Percentiles rank a stretch among this genome's conserved stretches.
Conservation (phyloP, 2,888 invertebrate species). For the Stenchaetothrips biformis region DNA sequence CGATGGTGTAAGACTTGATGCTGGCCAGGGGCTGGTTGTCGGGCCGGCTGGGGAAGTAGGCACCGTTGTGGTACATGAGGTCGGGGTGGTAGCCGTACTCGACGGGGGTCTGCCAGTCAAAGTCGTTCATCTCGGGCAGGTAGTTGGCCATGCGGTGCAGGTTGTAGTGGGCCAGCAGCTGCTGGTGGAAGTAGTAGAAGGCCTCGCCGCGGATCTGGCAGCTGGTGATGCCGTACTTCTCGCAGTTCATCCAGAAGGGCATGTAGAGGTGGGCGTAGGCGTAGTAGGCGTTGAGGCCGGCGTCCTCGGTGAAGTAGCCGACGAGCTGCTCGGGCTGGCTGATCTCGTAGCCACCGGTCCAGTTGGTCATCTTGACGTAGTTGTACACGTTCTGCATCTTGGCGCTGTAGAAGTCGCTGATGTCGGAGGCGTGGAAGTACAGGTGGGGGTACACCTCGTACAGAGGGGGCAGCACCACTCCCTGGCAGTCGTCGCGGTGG, state of each 20-base stretch:
- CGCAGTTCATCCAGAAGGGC: conserved; percentile 55
- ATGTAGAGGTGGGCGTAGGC: conserved; percentile 54
- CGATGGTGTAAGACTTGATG: conserved; percentile 42
- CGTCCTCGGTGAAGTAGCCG: conserved; percentile 68
- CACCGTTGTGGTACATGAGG: conserved; percentile 53
- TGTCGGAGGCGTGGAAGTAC: conserved; percentile 41
- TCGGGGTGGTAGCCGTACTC: conserved; percentile 55
- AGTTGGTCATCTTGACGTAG: conserved; percentile 19
- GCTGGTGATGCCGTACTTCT: conserved; percentile 7
- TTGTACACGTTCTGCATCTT: conserved; percentile 28
- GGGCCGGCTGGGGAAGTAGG: conserved; percentile 52
- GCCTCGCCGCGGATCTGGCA: conserved; percentile 35
- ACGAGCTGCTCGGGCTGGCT: conserved; percentile 53
- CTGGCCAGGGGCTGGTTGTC: conserved; percentile 48
- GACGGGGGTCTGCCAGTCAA: conserved; percentile 46
- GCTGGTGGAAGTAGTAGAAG: conserved; percentile 58
- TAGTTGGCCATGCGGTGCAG: conserved; percentile 50
- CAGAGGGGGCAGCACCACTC: conserved; percentile 53
- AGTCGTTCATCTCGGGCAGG: conserved; percentile 48
- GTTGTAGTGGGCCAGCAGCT: conserved; percentile 60
- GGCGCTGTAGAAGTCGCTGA: conserved; percentile 32
- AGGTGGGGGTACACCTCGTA: conserved; percentile 52
- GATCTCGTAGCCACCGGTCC: background rate
- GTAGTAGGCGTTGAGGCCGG: conserved; percentile 61
- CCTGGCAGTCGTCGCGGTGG: conserved; percentile 52